Evolutionary conservation across 2,888 invertebrate species (phyloP), one percentile per base, ranked within the genome.

Genomic region (Caenorhabditis zanzibari): DNA sequence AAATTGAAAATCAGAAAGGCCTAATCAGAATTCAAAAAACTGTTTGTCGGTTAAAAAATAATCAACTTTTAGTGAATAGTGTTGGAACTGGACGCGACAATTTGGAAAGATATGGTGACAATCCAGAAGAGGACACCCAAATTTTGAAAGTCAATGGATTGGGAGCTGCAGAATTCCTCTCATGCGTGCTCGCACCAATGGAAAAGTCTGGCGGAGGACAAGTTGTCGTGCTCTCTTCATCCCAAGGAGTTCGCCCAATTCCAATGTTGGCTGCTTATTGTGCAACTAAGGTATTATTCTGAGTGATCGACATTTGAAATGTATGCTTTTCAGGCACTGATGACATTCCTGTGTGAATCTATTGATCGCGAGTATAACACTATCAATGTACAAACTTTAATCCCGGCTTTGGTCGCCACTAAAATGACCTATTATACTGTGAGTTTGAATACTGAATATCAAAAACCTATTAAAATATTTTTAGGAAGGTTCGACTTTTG

Each of bases 381-480:
- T 7, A 90, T 91, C 64, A 79, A 77, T 26, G 91, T 92, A 10
- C 91, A 91, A 77, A 90, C 89, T 47, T 84, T 91, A 56, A 91
- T 90, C 10, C 91, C 91, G 19, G 91, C 91, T 7, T 79, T 91
- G 58, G 89, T 91, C 22, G 91, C 91, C 63, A 91, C 91, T 5
- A 91, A 91, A 64, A 91, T 91, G 91, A 91, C 90, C n/a, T 90
- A 91, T 72, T 91, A 91, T 68, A 86, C 87, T 84, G 90, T 90
- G 58, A 75, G 77, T 26, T 12, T 14, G 0, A 47, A 47, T 14
- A 26, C 16, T n/a, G 14, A 24, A 5, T 2, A 52, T 56, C 38
- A 26, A 12, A 4, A 24, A 41, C 12, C 28, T 28, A 16, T 80
- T 32, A 2, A 12, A 12, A 12, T 38, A 2, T 38, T 38, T 87